Percentiles rank a stretch among this genome's conserved stretches.
Conservation (phyloP, 2,113 vertebrate species). For the Ellobius talpinus region DNA sequence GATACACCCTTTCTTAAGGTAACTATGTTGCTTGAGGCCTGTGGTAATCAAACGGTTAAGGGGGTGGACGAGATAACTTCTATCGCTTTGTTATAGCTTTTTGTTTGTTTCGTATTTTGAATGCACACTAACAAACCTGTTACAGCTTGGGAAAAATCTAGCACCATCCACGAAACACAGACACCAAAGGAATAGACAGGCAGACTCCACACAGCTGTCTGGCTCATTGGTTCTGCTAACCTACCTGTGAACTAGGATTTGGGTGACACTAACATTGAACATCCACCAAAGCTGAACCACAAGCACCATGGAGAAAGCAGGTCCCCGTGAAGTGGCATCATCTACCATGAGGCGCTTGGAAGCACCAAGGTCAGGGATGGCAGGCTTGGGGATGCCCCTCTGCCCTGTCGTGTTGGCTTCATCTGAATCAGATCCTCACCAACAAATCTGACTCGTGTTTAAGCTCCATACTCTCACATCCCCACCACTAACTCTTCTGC, state of each 20-base stretch:
- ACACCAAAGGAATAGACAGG: rapidly evolving
- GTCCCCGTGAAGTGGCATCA: rapidly evolving
- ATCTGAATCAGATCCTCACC: rapidly evolving
- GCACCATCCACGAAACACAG: rapidly evolving
- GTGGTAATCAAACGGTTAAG: neutral
- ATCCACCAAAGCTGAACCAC: too few species aligned
- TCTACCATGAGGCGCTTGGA: rapidly evolving
- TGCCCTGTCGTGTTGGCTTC: rapidly evolving
- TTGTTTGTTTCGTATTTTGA: neutral
- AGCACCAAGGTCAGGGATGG: neutral
- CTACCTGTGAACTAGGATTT: rapidly evolving
- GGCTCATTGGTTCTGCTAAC: rapidly evolving
- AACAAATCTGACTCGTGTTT: rapidly evolving
- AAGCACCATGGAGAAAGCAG: rapidly evolving
- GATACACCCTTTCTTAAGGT: neutral
- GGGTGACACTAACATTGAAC: too few species aligned
- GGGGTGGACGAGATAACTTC: neutral
- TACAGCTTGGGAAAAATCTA: rapidly evolving
- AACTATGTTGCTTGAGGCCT: neutral
- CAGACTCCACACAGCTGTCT: rapidly evolving
- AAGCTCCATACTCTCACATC: neutral
- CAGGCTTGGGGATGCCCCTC: too few species aligned
- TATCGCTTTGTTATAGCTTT: neutral
- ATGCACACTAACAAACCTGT: neutral
- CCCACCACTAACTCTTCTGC: neutral